Evolutionary conservation across 2,797 vertebrate species (phyloP).

Genomic region (Oceanodroma leucorhoa): DNA sequence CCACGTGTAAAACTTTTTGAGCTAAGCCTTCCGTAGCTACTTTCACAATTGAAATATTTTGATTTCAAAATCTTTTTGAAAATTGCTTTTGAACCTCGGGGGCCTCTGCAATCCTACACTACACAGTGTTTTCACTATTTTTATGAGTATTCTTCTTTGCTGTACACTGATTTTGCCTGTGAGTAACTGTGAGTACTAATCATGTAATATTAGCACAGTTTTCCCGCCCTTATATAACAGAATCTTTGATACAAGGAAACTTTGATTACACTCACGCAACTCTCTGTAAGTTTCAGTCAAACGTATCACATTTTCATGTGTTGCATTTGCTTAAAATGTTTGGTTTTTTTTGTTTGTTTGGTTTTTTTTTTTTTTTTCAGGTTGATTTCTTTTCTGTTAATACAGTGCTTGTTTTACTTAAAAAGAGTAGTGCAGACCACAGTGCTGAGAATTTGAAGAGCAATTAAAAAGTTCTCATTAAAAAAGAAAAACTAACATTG

Average conservation of each 20-base stretch:
- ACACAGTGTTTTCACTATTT: neutral
- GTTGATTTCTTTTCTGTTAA: neutral
- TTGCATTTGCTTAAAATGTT: neutral
- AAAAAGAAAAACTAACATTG: neutral
- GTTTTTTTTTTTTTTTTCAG: neutral
- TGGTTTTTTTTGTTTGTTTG: too few relatives aligned
- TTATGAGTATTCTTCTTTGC: neutral
- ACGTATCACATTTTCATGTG: neutral
- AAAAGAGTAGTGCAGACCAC: neutral
- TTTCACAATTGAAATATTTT: neutral
- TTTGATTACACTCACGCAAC: neutral
- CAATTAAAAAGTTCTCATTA: neutral
- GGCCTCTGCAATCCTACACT: neutral
- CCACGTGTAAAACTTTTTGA: fast-evolving
- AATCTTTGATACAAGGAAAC: neutral
- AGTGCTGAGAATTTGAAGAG: neutral
- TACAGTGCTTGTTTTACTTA: neutral
- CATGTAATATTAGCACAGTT: neutral
- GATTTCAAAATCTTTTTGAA: too few relatives aligned
- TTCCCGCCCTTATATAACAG: neutral
- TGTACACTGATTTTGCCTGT: neutral
- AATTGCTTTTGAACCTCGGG: neutral
- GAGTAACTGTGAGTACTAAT: neutral
- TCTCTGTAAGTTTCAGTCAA: neutral
- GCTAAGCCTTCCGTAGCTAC: neutral